Percentiles rank a stretch among this genome's conserved stretches.
Evolutionary conservation across 1,140 invertebrate genomes (phyloP).

Genomic region (Panagrolaimus sp.): DNA sequence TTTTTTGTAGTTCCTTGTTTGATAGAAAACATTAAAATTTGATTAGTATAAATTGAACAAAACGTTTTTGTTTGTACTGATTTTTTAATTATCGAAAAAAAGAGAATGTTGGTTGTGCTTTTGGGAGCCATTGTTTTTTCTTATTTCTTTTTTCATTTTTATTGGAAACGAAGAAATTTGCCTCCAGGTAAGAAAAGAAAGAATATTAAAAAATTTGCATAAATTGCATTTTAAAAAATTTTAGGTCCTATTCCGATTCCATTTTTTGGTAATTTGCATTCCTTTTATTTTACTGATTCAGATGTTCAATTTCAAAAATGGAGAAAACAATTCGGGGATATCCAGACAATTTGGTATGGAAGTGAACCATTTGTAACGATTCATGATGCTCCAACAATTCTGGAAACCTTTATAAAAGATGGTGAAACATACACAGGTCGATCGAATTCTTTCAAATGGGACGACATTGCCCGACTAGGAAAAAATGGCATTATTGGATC

Average conservation of each 20-base stretch:
- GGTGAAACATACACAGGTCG: conserved; percentile 21
- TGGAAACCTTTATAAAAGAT: conserved; percentile 25
- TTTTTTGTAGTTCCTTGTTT: no score
- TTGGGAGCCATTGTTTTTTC: no score
- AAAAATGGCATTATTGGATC: conserved; percentile 20
- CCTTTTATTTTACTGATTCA: neutral
- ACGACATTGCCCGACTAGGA: conserved; percentile 12
- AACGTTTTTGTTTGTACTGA: no score
- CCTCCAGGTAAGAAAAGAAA: no score
- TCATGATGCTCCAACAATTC: conserved; percentile 22
- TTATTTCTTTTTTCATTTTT: no score
- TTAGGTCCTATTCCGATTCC: neutral
- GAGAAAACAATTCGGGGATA: conserved; percentile 25
- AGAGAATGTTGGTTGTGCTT: no score
- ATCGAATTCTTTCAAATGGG: neutral
- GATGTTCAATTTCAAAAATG: conserved; percentile 1
- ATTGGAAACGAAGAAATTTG: no score
- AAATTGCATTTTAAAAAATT: no score
- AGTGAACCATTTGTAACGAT: conserved; percentile 17
- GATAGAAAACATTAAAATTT: no score
- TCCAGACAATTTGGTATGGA: conserved; percentile 31
- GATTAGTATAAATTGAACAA: no score
- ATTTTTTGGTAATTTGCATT: neutral
- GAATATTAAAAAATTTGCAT: no score
- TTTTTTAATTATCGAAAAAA: no score